Evolutionary conservation across 1,140 invertebrate genomes (phyloP).

Genomic region (Polypedilum vanderplanki): DNA sequence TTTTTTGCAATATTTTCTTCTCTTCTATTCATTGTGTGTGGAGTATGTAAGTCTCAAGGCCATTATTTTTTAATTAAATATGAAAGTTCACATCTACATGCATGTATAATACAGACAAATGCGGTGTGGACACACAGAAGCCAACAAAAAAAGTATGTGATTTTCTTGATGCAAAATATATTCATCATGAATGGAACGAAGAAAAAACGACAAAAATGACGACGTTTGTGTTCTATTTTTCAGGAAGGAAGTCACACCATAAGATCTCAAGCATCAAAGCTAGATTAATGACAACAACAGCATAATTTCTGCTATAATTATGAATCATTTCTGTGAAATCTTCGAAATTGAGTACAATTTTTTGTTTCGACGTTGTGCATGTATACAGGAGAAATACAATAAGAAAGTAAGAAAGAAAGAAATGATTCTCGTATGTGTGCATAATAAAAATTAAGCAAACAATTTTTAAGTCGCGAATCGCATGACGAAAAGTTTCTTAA

Average conservation of each 20-base stretch:
- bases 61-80: slow-evolving; percentile 17
- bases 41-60: slow-evolving; percentile 3
- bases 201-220: not conserved
- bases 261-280: not conserved
- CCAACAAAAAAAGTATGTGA: not conserved
- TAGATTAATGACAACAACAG: too few species aligned
- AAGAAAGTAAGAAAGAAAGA: too few species aligned
- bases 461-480: too few species aligned
- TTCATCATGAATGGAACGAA: not conserved
- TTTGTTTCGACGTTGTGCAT: too few species aligned
- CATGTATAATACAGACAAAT: not conserved
- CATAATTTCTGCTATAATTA: too few species aligned
- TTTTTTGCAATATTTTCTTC: not conserved
- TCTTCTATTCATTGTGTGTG: too few species aligned
- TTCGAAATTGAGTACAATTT: too few species aligned
- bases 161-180: not conserved
- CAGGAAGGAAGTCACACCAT: slow-evolving; percentile 10
- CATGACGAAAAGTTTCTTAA: too few species aligned
- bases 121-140: not conserved
- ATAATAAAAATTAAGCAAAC: too few species aligned
- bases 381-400: too few species aligned
- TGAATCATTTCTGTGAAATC: too few species aligned
- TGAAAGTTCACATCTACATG: slow-evolving; percentile 11
- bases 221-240: not conserved
- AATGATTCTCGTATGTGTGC: too few species aligned